A percentile compares a stretch with the other conserved stretches of the same genome.
These are phyloP conservation scores for Austrolebias charrua DNA, from an alignment of 2,797 vertebrate species.

Conservation along the genomic window DNA sequence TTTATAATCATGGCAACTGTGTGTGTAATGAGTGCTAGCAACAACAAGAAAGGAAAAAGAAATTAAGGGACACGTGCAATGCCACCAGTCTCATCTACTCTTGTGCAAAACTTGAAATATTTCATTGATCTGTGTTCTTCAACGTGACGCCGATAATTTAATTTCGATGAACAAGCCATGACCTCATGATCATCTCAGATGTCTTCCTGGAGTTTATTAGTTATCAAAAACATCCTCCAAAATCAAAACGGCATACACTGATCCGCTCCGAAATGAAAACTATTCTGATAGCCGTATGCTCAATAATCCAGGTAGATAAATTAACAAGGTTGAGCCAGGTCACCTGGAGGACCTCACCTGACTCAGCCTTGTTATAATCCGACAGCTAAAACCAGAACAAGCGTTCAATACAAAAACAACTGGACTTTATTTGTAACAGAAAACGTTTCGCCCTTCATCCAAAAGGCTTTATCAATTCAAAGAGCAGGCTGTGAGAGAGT, in stretches of 20 bases:
- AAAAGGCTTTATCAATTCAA: no score
- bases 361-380: conserved; percentile 37
- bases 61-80: conserved; percentile 44
- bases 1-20: conserved; percentile 58
- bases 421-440: no score
- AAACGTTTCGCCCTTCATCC: no score
- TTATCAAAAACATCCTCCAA: conserved; percentile 76
- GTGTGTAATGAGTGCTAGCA: conserved; percentile 42
- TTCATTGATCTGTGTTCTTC: conserved; percentile 38
- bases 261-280: conserved; percentile 57
- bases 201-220: conserved; percentile 74
- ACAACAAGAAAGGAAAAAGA: not conserved
- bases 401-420: no score
- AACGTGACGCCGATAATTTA: conserved; percentile 55
- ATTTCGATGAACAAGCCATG: conserved; percentile 38
- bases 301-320: no score
- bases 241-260: conserved; percentile 61
- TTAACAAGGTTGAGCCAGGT: no score
- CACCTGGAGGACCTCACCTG: no score
- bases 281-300: no score
- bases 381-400: no score
- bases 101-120: conserved; percentile 67
- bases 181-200: conserved; percentile 26
- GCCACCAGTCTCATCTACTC: conserved; percentile 53
- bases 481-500: no score